Evolutionary conservation across 2,797 vertebrate genomes (phyloP), one percentile per base, ranked within the genome.

Genomic region (Leucoraja ocellata): DNA sequence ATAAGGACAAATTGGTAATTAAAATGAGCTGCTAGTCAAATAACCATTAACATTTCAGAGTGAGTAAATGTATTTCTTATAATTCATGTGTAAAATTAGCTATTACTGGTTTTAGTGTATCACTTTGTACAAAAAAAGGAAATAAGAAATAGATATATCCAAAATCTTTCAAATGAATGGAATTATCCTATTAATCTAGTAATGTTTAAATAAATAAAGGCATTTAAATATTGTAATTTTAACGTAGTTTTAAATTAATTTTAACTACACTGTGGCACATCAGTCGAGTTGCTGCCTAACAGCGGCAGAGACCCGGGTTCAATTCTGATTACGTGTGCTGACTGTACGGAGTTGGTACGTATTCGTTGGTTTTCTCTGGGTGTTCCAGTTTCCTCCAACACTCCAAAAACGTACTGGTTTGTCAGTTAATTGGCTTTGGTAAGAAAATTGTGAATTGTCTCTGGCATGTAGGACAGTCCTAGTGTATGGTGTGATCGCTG

Each of bases 151-250:
- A 84, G 23, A 28, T 78, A 36, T 83, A 23, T 58, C 58, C n/a
- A 84, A 84, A 84, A 84, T 84, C 25, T 28, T 84, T 14, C 8
- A 61, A 61, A 25, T 28, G 28, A 84, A 84, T 61, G 25, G 54
- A 61, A 28, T n/a, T 32, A 28, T 14, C 23, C 61, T 4, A 28
- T 14, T 63, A 84, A 84, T 61, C 25, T 63, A n/a, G 25, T 14
- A 84, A 11, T n/a, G 8, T 61, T 16, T 23, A 25, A 39, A 81
- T 21, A 58, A 58, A 58, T 54, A 54, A 63, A 18, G 25, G 4
- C n/a, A n/a, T n/a, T 61, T 61, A 16, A 61, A 84, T 63, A 84
- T 84, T 61, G 23, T 23, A 83, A 83, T 83, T 83, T 81, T 81
- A 81, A 81, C 79, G 54, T 46, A 46, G 2, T 46, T 46, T 46